Base-by-base conservation (phyloP, 2,888 invertebrate species). In the Agrypnus murinus region DNA sequence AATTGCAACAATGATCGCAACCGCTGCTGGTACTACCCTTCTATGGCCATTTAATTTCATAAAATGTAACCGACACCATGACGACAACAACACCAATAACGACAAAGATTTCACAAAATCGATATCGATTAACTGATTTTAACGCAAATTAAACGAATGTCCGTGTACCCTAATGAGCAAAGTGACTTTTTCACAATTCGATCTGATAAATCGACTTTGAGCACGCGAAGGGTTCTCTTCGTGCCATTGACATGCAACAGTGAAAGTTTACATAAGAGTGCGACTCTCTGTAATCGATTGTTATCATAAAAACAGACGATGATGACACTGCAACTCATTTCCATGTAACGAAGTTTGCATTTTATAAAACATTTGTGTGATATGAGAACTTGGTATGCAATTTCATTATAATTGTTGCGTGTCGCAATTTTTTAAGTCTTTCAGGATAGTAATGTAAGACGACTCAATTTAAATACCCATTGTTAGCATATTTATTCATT, bases 301-400 rank as follows among this genome's bases (percentile, higher is more conserved):
- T 62, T 53, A 64, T 64, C 64, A 53, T 34, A 64, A 64, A 62
- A 25, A 53, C 53, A 2, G 12, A 15, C 43, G 8, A 48, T 53
- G 64, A 53, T 64, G 64, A 50, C 53, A 53, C 53, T 43, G 58
- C 58, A 58, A 58, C 46, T 64, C 64, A 64, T 64, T 64, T 64
- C 43, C 64, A 53, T 31, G 64, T 62, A 50, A 50, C 50, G 36
- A 55, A 36, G 36, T 25, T 38, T 15, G 55, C 55, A 38, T 55
- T 19, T 55, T 55, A 36, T 55, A 55, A n/a, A n/a, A 55, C 55
- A 38, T 34, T 19, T 55, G 50, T 31, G 31, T 1, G 32, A 32
- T 31, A 12, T 3, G 31, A 50, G 50, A 3, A 19, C 48, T 15
- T 7, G 9, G 36, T 55, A 55, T 40, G n/a, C 7, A 40, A 40